These are phyloP conservation scores for Hirtodrosophila histrioides DNA, from an alignment of 2,888 invertebrate genomes.

Conservation along the genomic window DNA sequence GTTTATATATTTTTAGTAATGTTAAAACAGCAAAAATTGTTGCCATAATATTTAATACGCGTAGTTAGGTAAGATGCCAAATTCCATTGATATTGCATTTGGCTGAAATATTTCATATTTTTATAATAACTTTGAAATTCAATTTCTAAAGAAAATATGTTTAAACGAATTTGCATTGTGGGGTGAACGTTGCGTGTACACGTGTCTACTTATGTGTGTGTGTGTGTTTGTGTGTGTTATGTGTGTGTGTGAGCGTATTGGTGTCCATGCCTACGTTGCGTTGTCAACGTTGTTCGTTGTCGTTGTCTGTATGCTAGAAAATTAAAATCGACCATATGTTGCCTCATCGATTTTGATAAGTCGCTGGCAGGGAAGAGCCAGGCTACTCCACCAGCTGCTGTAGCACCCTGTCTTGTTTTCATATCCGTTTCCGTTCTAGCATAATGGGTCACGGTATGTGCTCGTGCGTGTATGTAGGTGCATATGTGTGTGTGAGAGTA, in stretches of 20 bases:
- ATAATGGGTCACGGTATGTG: slow-evolving; percentile 65
- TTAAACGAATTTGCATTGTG: slow-evolving; percentile 66
- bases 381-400: slow-evolving; percentile 31
- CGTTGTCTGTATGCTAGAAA: slow-evolving; percentile 55
- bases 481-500: slow-evolving; percentile 18
- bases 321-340: slow-evolving; percentile 78
- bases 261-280: slow-evolving; percentile 40
- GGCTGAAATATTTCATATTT: slow-evolving; percentile 70
- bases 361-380: slow-evolving; percentile 44
- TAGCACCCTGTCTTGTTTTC: slow-evolving; percentile 55
- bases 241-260: slow-evolving; percentile 8
- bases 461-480: slow-evolving; percentile 14
- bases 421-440: slow-evolving; percentile 75
- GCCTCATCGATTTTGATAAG: slow-evolving; percentile 80
- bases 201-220: slow-evolving; percentile 16
- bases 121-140: slow-evolving; percentile 78
- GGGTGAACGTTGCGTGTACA: slow-evolving; percentile 11
- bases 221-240: too few relatives aligned
- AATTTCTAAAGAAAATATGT: slow-evolving; percentile 78
- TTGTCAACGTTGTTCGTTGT: slow-evolving; percentile 21
- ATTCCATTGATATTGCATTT: slow-evolving; percentile 76
- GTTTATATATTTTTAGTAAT: slow-evolving; percentile 9
- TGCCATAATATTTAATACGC: slow-evolving; percentile 28
- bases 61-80: slow-evolving; percentile 50
- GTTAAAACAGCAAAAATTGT: slow-evolving; percentile 15